Evolutionary conservation across 2,113 vertebrate species (phyloP), one percentile per base, ranked within the genome.

Genomic region (Pachycephala philippinensis): DNA sequence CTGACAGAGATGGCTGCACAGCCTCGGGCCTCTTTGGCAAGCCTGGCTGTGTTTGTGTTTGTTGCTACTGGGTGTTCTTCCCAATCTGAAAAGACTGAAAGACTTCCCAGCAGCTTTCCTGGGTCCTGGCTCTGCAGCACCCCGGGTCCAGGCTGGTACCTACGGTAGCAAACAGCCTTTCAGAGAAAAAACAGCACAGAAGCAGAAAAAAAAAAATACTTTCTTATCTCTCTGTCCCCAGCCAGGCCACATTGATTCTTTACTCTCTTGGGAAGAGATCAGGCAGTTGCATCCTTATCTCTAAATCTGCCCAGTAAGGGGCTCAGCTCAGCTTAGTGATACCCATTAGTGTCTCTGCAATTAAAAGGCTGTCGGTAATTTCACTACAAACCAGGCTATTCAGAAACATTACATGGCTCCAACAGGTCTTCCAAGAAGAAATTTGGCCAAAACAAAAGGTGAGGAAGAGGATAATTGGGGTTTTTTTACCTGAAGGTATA

Each of bases 151-250:
- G n/a, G 35, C 33, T 2, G 31, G 23, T 2, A 40, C 76, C 39
- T 11, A 4, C 0, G 27, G 37, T 0, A 56, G 44, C 47, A 65
- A 79, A 35, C 0, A 0, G 52, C 13, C 30, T 77, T 59, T 45
- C 11, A 39, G 49, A 33, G 56, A 20, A 42, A 42, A 74, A 78
- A 84, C n/a, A 44, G 22, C 59, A 53, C 16, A 85, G 30, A 8
- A 76, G 11, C 19, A 76, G 28, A 7, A 30, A 52, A 44, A 89
- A 63, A 27, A 11, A 11, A 4, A 14, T n/a, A 45, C 9, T 42
- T 37, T 44, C 40, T 87, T 50, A 12, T 54, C 39, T 70, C 50
- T 54, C 35, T 70, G 21, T 20, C 30, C 66, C 35, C 30, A 10
- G 0, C 28, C 42, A 70, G 54, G 64, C 26, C 64, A 39, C 30